Base-by-base conservation (phyloP, 1,140 invertebrate species). In the Bombus terrestris region DNA sequence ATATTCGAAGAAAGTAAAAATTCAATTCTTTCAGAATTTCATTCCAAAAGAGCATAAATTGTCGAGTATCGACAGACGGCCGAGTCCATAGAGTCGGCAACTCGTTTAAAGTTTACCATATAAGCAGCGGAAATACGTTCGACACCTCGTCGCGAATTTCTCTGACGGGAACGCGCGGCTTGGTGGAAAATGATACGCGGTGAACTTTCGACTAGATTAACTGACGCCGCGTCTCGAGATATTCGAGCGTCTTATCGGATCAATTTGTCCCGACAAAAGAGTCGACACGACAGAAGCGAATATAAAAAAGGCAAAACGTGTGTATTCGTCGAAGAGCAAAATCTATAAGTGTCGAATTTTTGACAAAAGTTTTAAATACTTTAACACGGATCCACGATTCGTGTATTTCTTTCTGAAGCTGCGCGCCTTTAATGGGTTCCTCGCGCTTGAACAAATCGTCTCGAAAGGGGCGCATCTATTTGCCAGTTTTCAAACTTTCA, bases 71-170 rank as follows among this genome's bases (percentile, higher is more conserved):
- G 35, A 0, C 3, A 37, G 2, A 35, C 18, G 9, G 22, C 1
- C 18, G 18, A 25, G 18, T 39, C 68, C 18, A 22, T 9, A 9
- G 32, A 69, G 9, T 10, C 22, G 15, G 22, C 35, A 25, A 35
- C 68, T 69, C 68, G 68, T 69, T 69, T 72, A 88, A 88, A 88
- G 86, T 88, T 88, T 75, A 39, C 9, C 75, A 43, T 41, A 72
- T 37, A 72, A 83, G 66, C 64, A 72, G 43, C 32, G 37, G 66
- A 64, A 73, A 76, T 75, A 28, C 25, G 73, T 88, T 86, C 57
- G 62, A 57, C 76, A 59, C 64, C 41, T 79, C 41, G 35, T 69
- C 35, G 75, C 2, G 57, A 88, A 87, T 35, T 88, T 83, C 47
- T 69, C 68, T 10, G 1, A 0, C 68, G 22, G 37, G 37, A 69